phyloP scores from a whole-genome alignment of 2,888 invertebrate genomes.

The Beris morrisii region DNA sequence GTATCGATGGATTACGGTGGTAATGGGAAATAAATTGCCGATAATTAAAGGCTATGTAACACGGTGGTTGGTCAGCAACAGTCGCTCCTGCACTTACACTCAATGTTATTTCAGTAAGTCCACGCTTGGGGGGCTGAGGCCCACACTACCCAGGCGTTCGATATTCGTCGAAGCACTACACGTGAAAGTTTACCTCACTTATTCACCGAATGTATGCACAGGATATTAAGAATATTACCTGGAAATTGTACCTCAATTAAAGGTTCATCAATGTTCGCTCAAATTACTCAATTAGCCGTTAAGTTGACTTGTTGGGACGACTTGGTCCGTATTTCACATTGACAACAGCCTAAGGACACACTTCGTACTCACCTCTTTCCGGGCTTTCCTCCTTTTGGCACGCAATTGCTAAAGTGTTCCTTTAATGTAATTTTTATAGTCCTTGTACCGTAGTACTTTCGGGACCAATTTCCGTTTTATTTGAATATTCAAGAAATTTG shows the following conservation, averaged over 20 bases:
- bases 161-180: not conserved
- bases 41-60: slow-evolving; percentile 28
- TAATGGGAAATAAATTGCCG: slow-evolving; percentile 37
- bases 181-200: not conserved
- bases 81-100: too few relatives aligned
- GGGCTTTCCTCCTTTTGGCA: slow-evolving; percentile 22
- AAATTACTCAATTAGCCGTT: slow-evolving; percentile 34
- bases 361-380: too few relatives aligned
- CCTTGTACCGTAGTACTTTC: slow-evolving; percentile 20
- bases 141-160: slow-evolving; percentile 44
- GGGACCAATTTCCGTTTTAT: slow-evolving; percentile 31
- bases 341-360: slow-evolving; percentile 7
- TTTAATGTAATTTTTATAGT: slow-evolving; percentile 29
- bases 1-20: slow-evolving; percentile 25
- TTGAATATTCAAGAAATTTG: slow-evolving; percentile 31
- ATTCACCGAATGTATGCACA: slow-evolving; percentile 14
- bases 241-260: slow-evolving; percentile 37
- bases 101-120: too few relatives aligned
- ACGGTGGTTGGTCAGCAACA: not conserved
- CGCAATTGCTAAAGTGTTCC: slow-evolving; percentile 25
- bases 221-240: slow-evolving; percentile 33
- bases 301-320: not conserved
- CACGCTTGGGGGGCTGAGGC: not conserved
- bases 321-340: not conserved
- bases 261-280: slow-evolving; percentile 26